Evolutionary conservation across 2,888 invertebrate genomes (phyloP).

Genomic region (Plagiodera versicolora): DNA sequence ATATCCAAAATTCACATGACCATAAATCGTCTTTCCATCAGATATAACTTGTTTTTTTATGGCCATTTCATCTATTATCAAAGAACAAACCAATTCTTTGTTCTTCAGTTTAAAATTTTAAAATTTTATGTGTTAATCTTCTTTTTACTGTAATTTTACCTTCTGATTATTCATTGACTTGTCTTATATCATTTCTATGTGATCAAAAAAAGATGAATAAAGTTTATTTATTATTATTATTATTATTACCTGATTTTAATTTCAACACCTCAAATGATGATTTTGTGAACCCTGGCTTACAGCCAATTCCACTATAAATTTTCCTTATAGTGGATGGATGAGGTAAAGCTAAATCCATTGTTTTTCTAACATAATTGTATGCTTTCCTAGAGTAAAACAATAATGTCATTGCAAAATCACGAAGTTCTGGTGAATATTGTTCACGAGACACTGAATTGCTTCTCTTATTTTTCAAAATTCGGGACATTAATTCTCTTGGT

Average conservation of each 20-base stretch:
- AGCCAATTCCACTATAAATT: no score
- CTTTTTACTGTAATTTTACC: no score
- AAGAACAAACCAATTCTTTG: conserved; percentile 3
- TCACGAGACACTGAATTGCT: background rate
- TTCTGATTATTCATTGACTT: no score
- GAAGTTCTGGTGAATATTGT: conserved; percentile 8
- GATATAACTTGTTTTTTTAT: no score
- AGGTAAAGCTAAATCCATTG: conserved; percentile 16
- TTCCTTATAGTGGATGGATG: conserved; percentile 17
- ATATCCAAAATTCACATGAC: conserved; percentile 6
- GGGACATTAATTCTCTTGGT: conserved; percentile 4
- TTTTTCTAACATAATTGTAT: conserved; percentile 22
- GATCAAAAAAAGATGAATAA: no score
- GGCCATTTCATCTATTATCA: conserved; percentile 7
- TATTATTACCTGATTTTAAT: conserved; percentile 1
- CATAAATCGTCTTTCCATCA: no score
- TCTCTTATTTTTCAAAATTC: background rate
- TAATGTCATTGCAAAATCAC: conserved; percentile 21
- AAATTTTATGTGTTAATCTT: no score
- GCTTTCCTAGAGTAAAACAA: conserved; percentile 25
- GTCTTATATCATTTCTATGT: no score
- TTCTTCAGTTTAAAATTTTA: background rate
- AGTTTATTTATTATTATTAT: no score
- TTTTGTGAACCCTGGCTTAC: conserved; percentile 6
- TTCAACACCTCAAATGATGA: conserved; percentile 6